Evolutionary conservation across 2,888 invertebrate genomes (phyloP).

Genomic region (Sinotaia quadrata): DNA sequence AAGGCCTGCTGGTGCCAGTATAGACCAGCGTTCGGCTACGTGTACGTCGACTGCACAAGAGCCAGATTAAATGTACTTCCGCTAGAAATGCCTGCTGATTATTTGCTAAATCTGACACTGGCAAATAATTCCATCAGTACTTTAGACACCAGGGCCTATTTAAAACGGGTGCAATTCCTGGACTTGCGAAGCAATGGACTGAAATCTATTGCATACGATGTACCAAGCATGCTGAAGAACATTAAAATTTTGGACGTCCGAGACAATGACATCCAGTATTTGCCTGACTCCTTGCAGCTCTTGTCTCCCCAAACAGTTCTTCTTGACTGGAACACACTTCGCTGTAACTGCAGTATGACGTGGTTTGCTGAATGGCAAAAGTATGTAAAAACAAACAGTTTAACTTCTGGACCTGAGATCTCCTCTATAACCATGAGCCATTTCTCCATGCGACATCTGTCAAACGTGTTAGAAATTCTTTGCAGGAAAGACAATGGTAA

Average conservation of each 20-base stretch:
- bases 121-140: neutral
- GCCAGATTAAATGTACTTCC: neutral
- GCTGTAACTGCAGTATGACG: slow-evolving; percentile 8
- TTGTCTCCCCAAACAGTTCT: neutral
- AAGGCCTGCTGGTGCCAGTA: neutral
- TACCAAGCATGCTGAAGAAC: slow-evolving; percentile 5
- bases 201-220: neutral
- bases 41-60: neutral
- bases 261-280: slow-evolving; percentile 3
- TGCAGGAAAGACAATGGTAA: neutral
- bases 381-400: neutral
- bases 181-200: slow-evolving; percentile 5
- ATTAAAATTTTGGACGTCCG: slow-evolving; percentile 1
- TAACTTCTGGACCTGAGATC: neutral
- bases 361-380: slow-evolving; percentile 3
- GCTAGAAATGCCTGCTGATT: neutral
- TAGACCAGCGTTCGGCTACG: neutral
- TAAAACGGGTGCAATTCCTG: neutral
- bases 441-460: too few species aligned
- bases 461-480: neutral
- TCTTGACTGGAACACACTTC: slow-evolving; percentile 16
- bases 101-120: neutral
- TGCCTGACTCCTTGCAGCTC: slow-evolving; percentile 14
- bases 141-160: neutral
- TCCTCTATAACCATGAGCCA: too few species aligned